Evolutionary conservation across 2,888 invertebrate genomes (phyloP), one percentile per base, ranked within the genome.

Genomic region (Ectemnius continuus): DNA sequence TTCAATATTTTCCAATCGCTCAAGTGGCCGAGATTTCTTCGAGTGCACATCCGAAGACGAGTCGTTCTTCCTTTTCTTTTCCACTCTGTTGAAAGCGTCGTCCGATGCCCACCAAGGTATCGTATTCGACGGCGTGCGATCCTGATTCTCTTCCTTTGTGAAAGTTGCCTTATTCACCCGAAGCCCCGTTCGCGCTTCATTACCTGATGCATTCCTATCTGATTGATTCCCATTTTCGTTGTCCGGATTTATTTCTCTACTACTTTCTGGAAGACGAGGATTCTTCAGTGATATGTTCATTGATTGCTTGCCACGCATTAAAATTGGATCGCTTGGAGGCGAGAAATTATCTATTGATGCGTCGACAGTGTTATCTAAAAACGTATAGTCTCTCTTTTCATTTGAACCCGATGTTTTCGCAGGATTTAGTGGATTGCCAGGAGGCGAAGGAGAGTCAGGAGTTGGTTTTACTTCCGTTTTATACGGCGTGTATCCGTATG

Each of bases 21-120:
- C 36, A 8, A 3, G 36, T 36, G 36, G 1, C n/a, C 8, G n/a
- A 52, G 52, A 14, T 14, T 52, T 52, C 16, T 4, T 52, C n/a
- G n/a, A 14, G 4, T 2, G 16, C 16, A 52, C 52, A 52, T 14
- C 2, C n/a, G 16, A 26, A 60, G 23, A 60, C 16, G 58, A 0
- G 0, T 8, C 4, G 8, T 0, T 11, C 0, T 67, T 46, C 5
- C 45, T 45, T n/a, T 69, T 70, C 4, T 66, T 81, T 13, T 8
- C 71, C 23, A 83, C 76, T 8, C 72, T 76, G 4, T 48, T 76
- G 45, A 77, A 82, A 0, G 75, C 47, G n/a, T 72, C 73, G 2
- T 83, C 78, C n/a, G 83, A 80, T 0, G 78, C 67, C 83, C 82
- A 82, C 82, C 83, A 83, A 2, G 83, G 78, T n/a, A 77, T 73